These are phyloP conservation scores for Periparus ater DNA, from an alignment of 2,797 vertebrate genomes.

Conservation along the genomic window DNA sequence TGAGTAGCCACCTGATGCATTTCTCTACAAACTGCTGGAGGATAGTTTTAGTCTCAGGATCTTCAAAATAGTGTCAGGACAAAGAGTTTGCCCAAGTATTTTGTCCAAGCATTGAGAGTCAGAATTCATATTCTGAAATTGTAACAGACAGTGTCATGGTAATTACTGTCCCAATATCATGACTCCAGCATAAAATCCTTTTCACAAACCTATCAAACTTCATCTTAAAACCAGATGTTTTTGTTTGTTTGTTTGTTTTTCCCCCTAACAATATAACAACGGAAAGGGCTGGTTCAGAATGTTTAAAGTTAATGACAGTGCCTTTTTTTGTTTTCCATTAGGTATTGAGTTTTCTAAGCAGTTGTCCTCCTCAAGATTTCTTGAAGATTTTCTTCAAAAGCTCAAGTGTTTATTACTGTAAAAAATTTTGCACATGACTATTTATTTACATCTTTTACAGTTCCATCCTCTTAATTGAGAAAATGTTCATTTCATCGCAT, in stretches of 20 bases:
- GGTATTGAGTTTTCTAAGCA: not conserved
- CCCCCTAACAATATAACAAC: not conserved
- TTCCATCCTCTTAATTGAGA: not conserved
- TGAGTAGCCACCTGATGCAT: not conserved
- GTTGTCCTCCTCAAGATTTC: not conserved
- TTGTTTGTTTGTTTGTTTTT: not conserved
- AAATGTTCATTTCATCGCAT: not conserved
- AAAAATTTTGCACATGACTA: not conserved
- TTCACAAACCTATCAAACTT: not conserved
- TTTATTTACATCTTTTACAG: not conserved
- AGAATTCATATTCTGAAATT: not conserved
- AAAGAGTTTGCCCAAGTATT: not conserved
- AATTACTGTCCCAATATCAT: not conserved
- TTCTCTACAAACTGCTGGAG: not conserved
- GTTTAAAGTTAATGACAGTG: not conserved
- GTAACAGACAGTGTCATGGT: not conserved
- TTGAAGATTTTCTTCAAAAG: not conserved
- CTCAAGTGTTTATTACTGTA: not conserved
- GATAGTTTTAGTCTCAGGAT: not conserved
- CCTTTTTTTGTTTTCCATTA: not conserved
- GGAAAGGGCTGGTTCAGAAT: not conserved
- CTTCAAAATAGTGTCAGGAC: not conserved
- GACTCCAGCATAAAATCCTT: not conserved
- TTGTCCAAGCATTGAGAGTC: not conserved
- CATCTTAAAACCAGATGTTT: not conserved